Percentiles rank a stretch among this genome's conserved stretches.
phyloP scores from a whole-genome alignment of 2,113 vertebrate genomes.

The Burhinus bistriatus region DNA sequence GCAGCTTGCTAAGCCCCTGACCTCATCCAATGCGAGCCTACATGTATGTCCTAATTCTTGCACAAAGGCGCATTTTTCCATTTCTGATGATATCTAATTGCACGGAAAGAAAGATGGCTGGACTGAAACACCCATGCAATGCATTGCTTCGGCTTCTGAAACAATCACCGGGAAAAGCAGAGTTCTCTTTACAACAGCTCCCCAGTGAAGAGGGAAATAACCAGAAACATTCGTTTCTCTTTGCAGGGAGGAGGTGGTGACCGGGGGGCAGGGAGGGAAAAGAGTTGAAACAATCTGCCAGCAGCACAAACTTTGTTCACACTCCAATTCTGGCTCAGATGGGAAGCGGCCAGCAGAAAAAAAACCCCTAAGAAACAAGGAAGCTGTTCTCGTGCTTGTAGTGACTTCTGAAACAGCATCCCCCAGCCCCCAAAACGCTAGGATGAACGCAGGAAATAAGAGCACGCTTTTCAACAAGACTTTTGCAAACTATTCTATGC shows the following conservation, averaged over 20 bases:
- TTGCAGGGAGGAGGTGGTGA: slow-evolving; percentile 39
- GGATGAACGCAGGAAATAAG: neutral
- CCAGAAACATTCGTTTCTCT: neutral
- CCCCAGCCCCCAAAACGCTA: neutral
- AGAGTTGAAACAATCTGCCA: slow-evolving; percentile 34
- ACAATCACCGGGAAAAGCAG: neutral
- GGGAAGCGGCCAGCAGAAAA: slow-evolving; percentile 20
- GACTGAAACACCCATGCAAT: neutral
- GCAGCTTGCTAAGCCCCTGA: neutral
- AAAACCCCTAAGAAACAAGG: neutral
- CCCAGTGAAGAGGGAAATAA: neutral
- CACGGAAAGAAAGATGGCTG: neutral
- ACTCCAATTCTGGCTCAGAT: slow-evolving; percentile 39
- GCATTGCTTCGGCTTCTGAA: neutral
- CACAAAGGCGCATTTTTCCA: neutral
- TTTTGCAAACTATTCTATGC: neutral
- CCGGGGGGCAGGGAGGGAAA: slow-evolving; percentile 36
- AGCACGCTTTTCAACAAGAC: neutral
- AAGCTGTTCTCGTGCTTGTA: neutral
- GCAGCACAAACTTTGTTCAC: slow-evolving; percentile 39
- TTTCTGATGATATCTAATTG: neutral
- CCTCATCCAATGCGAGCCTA: neutral
- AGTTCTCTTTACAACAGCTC: neutral
- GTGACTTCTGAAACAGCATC: neutral
- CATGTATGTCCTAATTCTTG: neutral